Conservation (phyloP, 2,888 invertebrate genomes). For the Sarcophaga subvicina region DNA sequence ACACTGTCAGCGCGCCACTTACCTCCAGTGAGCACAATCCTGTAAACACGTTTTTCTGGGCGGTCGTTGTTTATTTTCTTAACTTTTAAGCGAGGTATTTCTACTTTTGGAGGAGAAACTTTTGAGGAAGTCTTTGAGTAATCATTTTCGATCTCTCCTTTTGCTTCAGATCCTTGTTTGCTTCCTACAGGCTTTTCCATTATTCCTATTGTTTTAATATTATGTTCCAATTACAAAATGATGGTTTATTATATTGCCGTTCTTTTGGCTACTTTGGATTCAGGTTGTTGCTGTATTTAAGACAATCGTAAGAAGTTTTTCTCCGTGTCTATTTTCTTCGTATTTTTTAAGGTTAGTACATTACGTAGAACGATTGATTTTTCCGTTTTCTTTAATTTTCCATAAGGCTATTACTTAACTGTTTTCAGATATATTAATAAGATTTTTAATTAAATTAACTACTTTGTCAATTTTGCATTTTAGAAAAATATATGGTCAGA, state of each 20-base stretch:
- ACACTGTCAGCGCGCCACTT: slow-evolving; percentile 28
- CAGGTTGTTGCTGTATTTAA: slow-evolving; percentile 13
- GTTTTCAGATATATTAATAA: not conserved
- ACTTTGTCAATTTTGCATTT: slow-evolving; percentile 11
- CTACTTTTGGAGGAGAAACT: slow-evolving; percentile 3
- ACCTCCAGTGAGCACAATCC: slow-evolving; percentile 72
- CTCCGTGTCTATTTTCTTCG: slow-evolving; percentile 14
- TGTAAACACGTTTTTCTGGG: slow-evolving; percentile 70
- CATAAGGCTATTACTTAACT: not conserved
- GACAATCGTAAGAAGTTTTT: not conserved
- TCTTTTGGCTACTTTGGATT: not conserved
- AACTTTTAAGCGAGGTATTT: slow-evolving; percentile 43
- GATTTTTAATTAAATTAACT: slow-evolving; percentile 15
- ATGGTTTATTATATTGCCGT: not conserved
- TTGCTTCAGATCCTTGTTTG: slow-evolving; percentile 11
- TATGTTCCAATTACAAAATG: not conserved
- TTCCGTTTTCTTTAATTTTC: slow-evolving; percentile 27
- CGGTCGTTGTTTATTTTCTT: slow-evolving; percentile 53
- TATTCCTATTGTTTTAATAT: not conserved
- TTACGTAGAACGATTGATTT: slow-evolving; percentile 56
- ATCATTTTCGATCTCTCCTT: slow-evolving; percentile 19
- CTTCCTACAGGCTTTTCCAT: slow-evolving; percentile 19
- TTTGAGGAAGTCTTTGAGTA: not conserved
- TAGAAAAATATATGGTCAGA: not conserved
- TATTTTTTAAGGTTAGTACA: slow-evolving; percentile 56